A percentile compares a stretch with the other conserved stretches of the same genome.
Conservation (phyloP, 2,888 invertebrate genomes). For the Mamestra brassicae region DNA sequence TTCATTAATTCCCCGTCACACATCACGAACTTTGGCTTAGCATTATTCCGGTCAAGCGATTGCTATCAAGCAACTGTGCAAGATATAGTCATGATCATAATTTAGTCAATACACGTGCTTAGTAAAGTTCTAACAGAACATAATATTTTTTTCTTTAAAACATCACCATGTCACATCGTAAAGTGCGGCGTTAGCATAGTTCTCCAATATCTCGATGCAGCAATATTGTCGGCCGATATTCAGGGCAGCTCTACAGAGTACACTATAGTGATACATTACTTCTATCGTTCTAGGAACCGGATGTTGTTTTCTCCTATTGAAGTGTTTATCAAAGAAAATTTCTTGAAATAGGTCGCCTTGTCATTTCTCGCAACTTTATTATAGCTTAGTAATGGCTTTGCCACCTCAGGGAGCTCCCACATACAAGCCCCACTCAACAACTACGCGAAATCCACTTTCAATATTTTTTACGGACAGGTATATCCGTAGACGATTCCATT, state of each 20-base stretch:
- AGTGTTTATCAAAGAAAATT: not conserved
- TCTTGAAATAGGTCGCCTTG: not conserved
- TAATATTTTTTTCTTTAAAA: not conserved
- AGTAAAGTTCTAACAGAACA: not conserved
- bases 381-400: not conserved
- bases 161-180: not conserved
- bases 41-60: not conserved
- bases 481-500: no score
- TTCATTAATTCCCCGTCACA: not conserved
- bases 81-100: not conserved
- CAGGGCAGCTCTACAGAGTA: slow-evolving; percentile 2
- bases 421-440: not conserved
- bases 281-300: not conserved
- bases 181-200: slow-evolving; percentile 3
- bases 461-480: no score
- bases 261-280: slow-evolving; percentile 3
- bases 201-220: slow-evolving; percentile 29
- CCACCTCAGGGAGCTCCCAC: not conserved
- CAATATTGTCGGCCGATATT: slow-evolving; percentile 20
- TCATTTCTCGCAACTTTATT: not conserved
- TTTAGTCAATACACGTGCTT: not conserved
- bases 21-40: not conserved
- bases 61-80: no score
- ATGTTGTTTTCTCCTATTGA: not conserved
- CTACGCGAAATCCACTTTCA: no score